These are phyloP conservation scores for Bembecia ichneumoniformis DNA, from an alignment of 2,888 invertebrate genomes.

Conservation along the genomic window DNA sequence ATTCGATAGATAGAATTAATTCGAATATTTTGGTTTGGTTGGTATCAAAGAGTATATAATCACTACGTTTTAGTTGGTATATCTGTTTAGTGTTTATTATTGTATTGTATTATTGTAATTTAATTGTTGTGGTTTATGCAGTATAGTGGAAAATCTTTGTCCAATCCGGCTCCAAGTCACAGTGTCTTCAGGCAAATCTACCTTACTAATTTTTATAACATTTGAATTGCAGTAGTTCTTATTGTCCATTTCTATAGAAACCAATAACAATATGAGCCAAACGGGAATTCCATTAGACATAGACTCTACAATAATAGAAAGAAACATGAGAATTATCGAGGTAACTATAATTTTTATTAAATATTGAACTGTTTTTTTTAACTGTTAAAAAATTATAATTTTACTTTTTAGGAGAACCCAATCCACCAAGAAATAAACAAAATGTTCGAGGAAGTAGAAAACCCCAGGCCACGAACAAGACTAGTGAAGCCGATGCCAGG, in stretches of 20 bases:
- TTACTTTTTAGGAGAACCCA: constrained; percentile 56
- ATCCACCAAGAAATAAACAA: constrained; percentile 75
- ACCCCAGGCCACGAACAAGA: constrained; percentile 68
- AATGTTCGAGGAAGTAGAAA: constrained; percentile 51
- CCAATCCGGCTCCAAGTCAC: too few species aligned
- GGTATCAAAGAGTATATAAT: too few species aligned
- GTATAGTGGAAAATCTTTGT: too few species aligned
- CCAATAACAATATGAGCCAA: constrained; percentile 11
- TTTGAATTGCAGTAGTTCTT: too few species aligned
- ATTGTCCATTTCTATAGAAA: background rate
- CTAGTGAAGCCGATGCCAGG: constrained; percentile 79
- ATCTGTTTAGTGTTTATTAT: too few species aligned
- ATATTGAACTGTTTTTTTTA: background rate
- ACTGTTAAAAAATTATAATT: constrained; percentile 5
- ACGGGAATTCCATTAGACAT: constrained; percentile 71
- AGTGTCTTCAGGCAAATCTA: too few species aligned
- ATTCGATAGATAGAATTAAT: too few species aligned
- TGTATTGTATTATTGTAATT: too few species aligned
- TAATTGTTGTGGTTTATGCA: too few species aligned
- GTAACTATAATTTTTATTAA: constrained; percentile 23
- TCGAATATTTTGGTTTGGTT: too few species aligned
- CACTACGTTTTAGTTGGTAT: too few species aligned
- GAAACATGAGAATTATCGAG: constrained; percentile 63
- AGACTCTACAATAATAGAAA: constrained; percentile 73
- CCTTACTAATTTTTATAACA: too few species aligned